Percentiles rank a stretch among this genome's conserved stretches.
Conservation (phyloP, 2,113 vertebrate genomes). For the Dissostichus mawsoni region DNA sequence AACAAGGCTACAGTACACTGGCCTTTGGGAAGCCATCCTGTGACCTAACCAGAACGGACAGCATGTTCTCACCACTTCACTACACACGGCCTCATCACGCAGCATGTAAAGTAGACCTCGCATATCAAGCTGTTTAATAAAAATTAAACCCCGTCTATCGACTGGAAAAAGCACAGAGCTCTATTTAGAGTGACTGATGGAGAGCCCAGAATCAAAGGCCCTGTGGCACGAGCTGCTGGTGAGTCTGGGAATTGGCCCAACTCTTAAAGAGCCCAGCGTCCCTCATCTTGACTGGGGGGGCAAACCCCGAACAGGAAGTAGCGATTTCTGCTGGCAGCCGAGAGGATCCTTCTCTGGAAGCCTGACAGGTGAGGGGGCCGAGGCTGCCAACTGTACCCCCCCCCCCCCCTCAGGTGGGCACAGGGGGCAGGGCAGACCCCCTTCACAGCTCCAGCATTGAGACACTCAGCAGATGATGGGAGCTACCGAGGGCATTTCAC, state of each 20-base stretch:
- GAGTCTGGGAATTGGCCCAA: slow-evolving; percentile 78
- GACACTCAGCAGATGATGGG: slow-evolving; percentile 68
- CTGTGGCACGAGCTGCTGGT: slow-evolving; percentile 59
- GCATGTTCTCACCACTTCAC: slow-evolving; percentile 59
- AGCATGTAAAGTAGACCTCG: slow-evolving; percentile 58
- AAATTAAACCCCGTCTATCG: slow-evolving; percentile 62
- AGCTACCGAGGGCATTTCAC: slow-evolving; percentile 15
- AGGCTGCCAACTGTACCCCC: slow-evolving; percentile 73
- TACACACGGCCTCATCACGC: slow-evolving; percentile 35
- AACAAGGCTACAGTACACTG: background rate
- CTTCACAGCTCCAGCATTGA: slow-evolving; percentile 50
- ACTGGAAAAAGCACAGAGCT: slow-evolving; percentile 70
- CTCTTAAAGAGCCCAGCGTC: slow-evolving; percentile 81
- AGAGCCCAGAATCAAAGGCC: slow-evolving; percentile 76
- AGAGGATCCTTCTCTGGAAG: slow-evolving; percentile 67
- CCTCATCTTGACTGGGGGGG: slow-evolving; percentile 77
- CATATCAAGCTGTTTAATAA: slow-evolving; percentile 73
- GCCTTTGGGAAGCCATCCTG: slow-evolving; percentile 34
- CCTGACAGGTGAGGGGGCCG: slow-evolving; percentile 66
- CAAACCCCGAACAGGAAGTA: slow-evolving; percentile 69
- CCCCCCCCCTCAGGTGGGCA: slow-evolving; percentile 64
- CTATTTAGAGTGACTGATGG: slow-evolving; percentile 73
- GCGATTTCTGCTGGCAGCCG: slow-evolving; percentile 72
- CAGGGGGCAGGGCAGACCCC: slow-evolving; percentile 51
- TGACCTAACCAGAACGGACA: slow-evolving; percentile 50